Percentiles rank a stretch among this genome's conserved stretches.
These are phyloP conservation scores for Streptopelia turtur DNA, from an alignment of 2,797 vertebrate genomes.

Conservation along the genomic window DNA sequence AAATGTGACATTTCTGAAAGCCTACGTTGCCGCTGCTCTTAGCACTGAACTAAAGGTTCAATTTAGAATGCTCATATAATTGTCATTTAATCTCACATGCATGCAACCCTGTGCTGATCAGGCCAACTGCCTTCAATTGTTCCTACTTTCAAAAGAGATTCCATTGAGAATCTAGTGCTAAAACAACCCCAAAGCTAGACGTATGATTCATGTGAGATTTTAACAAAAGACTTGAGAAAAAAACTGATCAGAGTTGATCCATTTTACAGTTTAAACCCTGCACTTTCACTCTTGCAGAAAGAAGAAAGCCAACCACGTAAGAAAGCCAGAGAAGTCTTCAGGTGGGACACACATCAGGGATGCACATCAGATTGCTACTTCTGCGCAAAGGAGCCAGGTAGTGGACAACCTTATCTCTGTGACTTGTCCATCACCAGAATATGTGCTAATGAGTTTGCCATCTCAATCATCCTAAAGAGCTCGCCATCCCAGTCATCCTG, in stretches of 20 bases:
- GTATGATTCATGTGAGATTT: neutral
- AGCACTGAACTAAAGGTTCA: neutral
- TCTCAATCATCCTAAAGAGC: neutral
- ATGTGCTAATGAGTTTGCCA: neutral
- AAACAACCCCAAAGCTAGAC: neutral
- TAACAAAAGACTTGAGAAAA: neutral
- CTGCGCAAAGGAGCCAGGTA: neutral
- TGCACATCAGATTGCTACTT: neutral
- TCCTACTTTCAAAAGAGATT: neutral
- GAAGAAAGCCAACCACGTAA: neutral
- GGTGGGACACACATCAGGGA: neutral
- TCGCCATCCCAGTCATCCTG: neutral
- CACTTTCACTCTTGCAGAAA: neutral
- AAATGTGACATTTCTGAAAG: neutral
- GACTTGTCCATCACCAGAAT: neutral
- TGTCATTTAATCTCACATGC: neutral
- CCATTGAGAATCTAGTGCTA: neutral
- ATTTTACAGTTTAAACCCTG: neutral
- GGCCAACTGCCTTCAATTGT: neutral
- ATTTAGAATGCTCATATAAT: neutral
- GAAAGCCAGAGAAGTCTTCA: neutral
- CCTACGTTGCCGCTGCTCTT: neutral
- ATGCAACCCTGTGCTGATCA: neutral
- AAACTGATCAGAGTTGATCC: neutral
- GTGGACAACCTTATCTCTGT: neutral